These are phyloP conservation scores for Archivesica marissinica DNA, from an alignment of 1,140 invertebrate species.

Conservation along the genomic window DNA sequence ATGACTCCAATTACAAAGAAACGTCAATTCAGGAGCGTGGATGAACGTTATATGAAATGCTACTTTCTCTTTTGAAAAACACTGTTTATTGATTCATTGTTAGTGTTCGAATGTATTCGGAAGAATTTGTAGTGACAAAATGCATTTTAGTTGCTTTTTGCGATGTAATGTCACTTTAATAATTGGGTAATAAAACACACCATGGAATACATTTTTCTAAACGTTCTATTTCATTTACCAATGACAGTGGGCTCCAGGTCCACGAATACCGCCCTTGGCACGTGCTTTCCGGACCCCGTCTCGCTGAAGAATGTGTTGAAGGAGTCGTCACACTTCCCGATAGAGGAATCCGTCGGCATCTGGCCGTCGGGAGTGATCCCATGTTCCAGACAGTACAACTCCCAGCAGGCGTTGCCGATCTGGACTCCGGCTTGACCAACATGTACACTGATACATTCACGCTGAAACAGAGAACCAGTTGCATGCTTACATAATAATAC, in stretches of 20 bases:
- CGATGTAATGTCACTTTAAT: no score
- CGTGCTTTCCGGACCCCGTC: constrained; percentile 90
- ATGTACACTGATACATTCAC: constrained; percentile 93
- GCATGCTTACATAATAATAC: no score
- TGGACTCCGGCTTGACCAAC: constrained; percentile 95
- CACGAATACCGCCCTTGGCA: constrained; percentile 92
- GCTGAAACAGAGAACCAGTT: constrained; percentile 67
- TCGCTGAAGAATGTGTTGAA: constrained; percentile 96
- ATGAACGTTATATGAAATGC: no score
- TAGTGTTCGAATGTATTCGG: neutral
- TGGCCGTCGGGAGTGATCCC: constrained; percentile 94
- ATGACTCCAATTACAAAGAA: no score
- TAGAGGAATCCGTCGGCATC: constrained; percentile 77
- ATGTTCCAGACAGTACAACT: constrained; percentile 95
- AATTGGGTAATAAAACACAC: neutral
- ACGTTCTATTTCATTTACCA: constrained; percentile 72
- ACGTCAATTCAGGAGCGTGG: no score
- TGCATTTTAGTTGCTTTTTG: neutral
- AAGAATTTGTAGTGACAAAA: neutral
- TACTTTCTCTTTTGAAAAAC: neutral
- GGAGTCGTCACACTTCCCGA: constrained; percentile 90
- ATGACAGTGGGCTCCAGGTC: constrained; percentile 93
- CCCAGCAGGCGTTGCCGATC: constrained; percentile 87
- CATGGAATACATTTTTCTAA: neutral
- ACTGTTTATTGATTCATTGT: neutral